A percentile compares a stretch with the other conserved stretches of the same genome.
Evolutionary conservation across 2,113 vertebrate genomes (phyloP).

Genomic region (Chinchilla lanigera): DNA sequence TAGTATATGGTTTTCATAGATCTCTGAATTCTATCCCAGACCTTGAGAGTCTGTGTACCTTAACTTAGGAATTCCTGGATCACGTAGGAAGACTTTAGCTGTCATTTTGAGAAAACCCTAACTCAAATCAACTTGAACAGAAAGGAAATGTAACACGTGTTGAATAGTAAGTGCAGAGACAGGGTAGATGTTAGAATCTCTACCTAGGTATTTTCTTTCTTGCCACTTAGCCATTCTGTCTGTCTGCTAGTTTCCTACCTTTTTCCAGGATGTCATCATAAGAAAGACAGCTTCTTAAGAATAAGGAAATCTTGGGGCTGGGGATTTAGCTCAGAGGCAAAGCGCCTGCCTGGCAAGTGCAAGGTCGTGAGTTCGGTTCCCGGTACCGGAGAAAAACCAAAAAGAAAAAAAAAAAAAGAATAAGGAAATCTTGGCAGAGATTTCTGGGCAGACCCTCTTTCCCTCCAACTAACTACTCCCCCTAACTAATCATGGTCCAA

Average conservation of each 20-base stretch:
- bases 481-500: neutral
- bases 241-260: neutral
- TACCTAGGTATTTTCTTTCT: neutral
- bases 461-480: neutral
- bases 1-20: neutral
- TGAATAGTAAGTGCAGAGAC: neutral
- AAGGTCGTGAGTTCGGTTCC: too few species aligned
- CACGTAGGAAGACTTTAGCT: neutral
- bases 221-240: neutral
- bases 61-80: neutral
- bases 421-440: neutral
- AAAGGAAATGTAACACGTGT: neutral
- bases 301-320: neutral
- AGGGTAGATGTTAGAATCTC: neutral
- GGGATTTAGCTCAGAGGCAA: too few species aligned
- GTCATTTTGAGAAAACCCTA: neutral
- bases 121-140: neutral
- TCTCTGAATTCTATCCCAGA: neutral
- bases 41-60: neutral
- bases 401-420: too few species aligned
- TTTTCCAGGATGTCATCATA: neutral
- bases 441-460: neutral
- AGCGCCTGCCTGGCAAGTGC: too few species aligned
- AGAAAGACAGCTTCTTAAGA: neutral
- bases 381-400: too few species aligned